Conservation (phyloP, 2,113 vertebrate genomes). For the Lathamus discolor region DNA sequence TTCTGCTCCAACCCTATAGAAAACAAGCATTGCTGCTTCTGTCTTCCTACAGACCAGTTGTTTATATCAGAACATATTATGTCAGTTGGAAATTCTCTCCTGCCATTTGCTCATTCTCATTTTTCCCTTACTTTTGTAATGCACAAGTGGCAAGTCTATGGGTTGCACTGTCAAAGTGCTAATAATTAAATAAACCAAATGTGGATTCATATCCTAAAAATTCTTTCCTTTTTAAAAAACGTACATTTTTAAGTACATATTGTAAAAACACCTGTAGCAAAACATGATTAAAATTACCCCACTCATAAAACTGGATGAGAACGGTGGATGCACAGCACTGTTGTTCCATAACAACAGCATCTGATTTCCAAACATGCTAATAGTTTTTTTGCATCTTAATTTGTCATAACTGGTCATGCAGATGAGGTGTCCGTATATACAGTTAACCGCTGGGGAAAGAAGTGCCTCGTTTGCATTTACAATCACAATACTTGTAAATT, state of each 20-base stretch:
- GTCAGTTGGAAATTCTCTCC: neutral
- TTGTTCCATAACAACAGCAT: neutral
- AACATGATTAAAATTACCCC: neutral
- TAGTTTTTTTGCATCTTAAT: conserved; percentile 5
- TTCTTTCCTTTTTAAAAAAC: neutral
- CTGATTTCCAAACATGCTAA: conserved; percentile 30
- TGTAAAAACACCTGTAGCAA: neutral
- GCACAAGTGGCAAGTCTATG: neutral
- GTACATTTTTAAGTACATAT: neutral
- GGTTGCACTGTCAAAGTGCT: neutral
- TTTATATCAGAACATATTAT: neutral
- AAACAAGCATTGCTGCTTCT: neutral
- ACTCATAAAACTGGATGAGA: neutral
- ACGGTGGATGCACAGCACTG: neutral
- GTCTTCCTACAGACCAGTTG: neutral
- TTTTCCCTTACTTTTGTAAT: neutral
- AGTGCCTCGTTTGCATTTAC: conserved; percentile 18
- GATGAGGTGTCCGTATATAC: conserved; percentile 1
- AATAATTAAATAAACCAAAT: neutral
- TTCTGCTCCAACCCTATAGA: neutral
- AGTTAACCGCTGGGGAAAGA: conserved; percentile 2
- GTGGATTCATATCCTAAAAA: neutral
- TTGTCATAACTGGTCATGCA: neutral
- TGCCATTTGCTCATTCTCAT: neutral
- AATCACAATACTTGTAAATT: conserved; percentile 9